phyloP scores from a whole-genome alignment of 2,113 vertebrate genomes.

The Martes martes region DNA sequence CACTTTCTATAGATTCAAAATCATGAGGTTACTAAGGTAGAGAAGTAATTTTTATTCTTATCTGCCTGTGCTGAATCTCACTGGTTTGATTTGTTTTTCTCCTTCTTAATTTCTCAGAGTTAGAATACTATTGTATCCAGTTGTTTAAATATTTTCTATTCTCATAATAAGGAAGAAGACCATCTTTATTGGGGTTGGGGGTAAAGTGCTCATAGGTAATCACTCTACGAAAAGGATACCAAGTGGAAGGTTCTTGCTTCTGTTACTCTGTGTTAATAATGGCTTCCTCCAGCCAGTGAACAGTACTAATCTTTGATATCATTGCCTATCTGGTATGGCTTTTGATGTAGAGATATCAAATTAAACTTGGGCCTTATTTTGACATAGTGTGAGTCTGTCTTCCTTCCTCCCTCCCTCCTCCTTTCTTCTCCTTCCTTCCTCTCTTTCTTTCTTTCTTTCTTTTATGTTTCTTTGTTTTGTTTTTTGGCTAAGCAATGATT shows the following conservation, averaged over 20 bases:
- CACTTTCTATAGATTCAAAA: neutral
- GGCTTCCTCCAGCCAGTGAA: neutral
- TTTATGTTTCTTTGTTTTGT: neutral
- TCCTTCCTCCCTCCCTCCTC: neutral
- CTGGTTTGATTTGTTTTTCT: neutral
- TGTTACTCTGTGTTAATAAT: neutral
- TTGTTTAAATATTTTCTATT: conserved; percentile 2
- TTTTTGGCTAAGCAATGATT: neutral
- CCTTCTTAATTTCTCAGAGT: neutral
- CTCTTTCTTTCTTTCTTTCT: neutral
- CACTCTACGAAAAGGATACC: neutral
- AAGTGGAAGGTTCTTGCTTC: neutral
- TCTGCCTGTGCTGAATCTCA: neutral
- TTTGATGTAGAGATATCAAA: conserved; percentile 7
- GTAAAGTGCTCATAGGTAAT: neutral
- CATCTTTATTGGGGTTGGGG: neutral
- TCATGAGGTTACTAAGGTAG: neutral
- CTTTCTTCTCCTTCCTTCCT: neutral
- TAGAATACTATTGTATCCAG: neutral
- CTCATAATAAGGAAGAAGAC: neutral
- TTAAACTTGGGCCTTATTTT: conserved; percentile 18
- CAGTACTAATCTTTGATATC: neutral
- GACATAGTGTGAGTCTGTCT: neutral
- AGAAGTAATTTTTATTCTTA: neutral
- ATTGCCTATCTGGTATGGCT: neutral